These are phyloP conservation scores for Rhynchopsitta pachyrhyncha DNA, from an alignment of 2,113 vertebrate genomes.

Conservation along the genomic window DNA sequence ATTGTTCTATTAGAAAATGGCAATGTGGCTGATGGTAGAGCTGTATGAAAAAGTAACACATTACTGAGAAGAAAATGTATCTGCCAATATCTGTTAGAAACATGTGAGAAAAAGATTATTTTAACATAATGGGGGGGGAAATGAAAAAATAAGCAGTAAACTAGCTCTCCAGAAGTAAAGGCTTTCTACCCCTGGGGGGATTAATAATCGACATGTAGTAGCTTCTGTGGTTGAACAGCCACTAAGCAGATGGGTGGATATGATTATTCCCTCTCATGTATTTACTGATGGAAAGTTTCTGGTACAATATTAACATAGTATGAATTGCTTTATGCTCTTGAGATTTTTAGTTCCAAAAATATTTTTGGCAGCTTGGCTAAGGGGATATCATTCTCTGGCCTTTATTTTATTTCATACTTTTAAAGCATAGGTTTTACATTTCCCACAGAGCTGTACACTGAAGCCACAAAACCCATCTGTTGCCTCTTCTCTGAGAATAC, in stretches of 20 bases:
- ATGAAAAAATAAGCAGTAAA: background rate
- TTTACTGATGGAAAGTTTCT: conserved; percentile 42
- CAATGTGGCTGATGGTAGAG: background rate
- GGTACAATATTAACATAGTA: conserved; percentile 16
- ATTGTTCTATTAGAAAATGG: background rate
- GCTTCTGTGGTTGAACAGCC: conserved; percentile 3
- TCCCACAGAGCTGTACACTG: background rate
- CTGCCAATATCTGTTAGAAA: background rate
- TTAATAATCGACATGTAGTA: conserved; percentile 39
- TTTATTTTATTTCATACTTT: conserved; percentile 18
- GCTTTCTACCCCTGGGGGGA: background rate
- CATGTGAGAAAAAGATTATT: background rate
- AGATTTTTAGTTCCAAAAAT: conserved; percentile 47
- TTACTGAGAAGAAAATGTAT: background rate
- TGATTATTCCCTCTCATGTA: background rate
- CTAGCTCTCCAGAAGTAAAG: background rate
- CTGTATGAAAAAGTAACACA: background rate
- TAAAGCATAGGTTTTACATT: background rate
- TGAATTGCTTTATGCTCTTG: conserved; percentile 44
- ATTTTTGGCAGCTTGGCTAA: conserved; percentile 28
- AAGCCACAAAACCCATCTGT: background rate
- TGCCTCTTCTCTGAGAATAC: background rate
- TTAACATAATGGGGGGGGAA: background rate
- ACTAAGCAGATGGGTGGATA: conserved; percentile 24
- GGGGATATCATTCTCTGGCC: background rate